phyloP scores from a whole-genome alignment of 2,797 vertebrate species.

The Schizopygopsis pylzovi region DNA sequence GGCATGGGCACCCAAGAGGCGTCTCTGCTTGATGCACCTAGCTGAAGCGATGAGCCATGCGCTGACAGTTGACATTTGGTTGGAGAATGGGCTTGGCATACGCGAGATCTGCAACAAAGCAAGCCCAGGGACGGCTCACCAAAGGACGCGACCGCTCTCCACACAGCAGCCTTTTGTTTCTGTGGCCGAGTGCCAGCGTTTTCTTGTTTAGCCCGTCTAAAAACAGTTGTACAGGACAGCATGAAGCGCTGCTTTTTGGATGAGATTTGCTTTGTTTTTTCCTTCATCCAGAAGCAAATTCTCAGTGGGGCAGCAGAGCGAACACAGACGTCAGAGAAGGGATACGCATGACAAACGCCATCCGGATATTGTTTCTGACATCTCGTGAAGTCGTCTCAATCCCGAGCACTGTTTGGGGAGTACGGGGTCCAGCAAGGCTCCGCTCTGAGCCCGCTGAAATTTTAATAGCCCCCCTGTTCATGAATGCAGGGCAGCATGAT shows the following conservation, averaged over 20 bases:
- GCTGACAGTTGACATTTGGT: constrained; percentile 89
- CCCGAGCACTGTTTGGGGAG: constrained; percentile 82
- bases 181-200: constrained; percentile 47
- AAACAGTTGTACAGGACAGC: constrained; percentile 16
- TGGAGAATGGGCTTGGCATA: constrained; percentile 84
- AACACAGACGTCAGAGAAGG: constrained; percentile 72
- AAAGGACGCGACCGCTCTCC: constrained; percentile 57
- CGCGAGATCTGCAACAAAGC: constrained; percentile 79
- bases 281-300: constrained; percentile 56
- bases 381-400: constrained; percentile 87
- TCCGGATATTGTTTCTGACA: constrained; percentile 88
- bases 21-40: constrained; percentile 75
- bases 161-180: constrained; percentile 38
- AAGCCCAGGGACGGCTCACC: constrained; percentile 70
- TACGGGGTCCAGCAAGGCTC: constrained; percentile 84
- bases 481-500: constrained; percentile 89
- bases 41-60: constrained; percentile 82
- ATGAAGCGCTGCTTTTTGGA: constrained; percentile 9
- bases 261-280: constrained; percentile 11
- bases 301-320: constrained; percentile 72
- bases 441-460: constrained; percentile 84
- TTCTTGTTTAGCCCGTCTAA: constrained; percentile 15
- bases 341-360: constrained; percentile 82
- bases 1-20: constrained; percentile 66
- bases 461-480: constrained; percentile 86